phyloP scores from a whole-genome alignment of 2,888 invertebrate species.

The Allygus modestus region DNA sequence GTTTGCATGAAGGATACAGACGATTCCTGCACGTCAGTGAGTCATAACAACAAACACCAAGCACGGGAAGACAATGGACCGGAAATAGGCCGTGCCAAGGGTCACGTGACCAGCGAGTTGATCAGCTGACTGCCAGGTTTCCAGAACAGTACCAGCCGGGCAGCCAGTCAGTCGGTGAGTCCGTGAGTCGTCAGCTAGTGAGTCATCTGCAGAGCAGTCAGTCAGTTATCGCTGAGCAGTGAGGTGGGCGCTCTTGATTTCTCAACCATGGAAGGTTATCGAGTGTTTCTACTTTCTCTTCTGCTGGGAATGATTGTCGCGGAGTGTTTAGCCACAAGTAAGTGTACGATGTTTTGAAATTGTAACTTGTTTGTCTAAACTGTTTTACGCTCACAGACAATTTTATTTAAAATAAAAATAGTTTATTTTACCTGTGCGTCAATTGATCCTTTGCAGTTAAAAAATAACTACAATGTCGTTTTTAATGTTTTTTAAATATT shows the following conservation, averaged over 20 bases:
- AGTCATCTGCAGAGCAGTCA: too few species aligned
- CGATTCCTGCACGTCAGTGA: background rate
- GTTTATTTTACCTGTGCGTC: too few species aligned
- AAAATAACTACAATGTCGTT: too few species aligned
- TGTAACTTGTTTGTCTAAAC: too few species aligned
- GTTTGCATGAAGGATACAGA: background rate
- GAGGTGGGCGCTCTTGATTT: background rate
- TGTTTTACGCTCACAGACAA: too few species aligned
- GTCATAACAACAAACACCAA: background rate
- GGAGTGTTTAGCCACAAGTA: background rate
- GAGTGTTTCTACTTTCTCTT: slow-evolving; percentile 6
- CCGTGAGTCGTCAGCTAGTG: background rate
- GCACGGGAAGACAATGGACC: background rate
- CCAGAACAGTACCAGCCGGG: background rate
- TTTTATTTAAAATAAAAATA: too few species aligned
- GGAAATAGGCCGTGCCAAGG: background rate
- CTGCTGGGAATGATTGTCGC: background rate
- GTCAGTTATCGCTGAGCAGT: background rate
- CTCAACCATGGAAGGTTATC: background rate
- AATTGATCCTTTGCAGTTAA: too few species aligned
- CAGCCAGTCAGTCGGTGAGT: background rate
- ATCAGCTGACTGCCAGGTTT: slow-evolving; percentile 17
- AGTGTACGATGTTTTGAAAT: too few species aligned
- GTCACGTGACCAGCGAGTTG: background rate
- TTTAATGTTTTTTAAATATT: too few species aligned